Evolutionary conservation across 2,888 invertebrate species (phyloP).

Genomic region (Cartodere bifasciata): DNA sequence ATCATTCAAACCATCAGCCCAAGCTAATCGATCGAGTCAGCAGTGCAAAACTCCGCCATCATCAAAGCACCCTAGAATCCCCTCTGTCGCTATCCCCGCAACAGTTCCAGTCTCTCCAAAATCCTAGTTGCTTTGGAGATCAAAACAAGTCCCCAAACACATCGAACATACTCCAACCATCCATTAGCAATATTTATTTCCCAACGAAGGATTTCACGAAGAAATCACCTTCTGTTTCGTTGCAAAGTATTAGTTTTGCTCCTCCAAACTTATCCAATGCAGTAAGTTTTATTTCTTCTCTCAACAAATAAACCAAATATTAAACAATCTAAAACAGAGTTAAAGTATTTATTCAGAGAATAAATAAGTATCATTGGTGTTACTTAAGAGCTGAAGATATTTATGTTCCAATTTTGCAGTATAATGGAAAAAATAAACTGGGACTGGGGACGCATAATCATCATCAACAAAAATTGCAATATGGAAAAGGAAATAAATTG

Average conservation of each 20-base stretch:
- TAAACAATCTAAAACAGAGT: too few relatives aligned
- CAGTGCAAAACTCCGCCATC: constrained; percentile 8
- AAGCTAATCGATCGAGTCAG: constrained; percentile 13
- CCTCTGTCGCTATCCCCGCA: constrained; percentile 24
- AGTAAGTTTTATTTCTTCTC: too few relatives aligned
- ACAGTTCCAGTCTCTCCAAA: constrained; percentile 30
- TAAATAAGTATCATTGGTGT: too few relatives aligned
- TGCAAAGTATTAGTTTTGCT: constrained; percentile 22
- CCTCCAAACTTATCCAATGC: too few relatives aligned
- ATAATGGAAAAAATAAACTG: too few relatives aligned
- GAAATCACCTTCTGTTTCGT: constrained; percentile 26
- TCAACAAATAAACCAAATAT: too few relatives aligned
- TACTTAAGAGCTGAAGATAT: too few relatives aligned
- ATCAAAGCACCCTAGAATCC: constrained; percentile 7
- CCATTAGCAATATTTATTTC: constrained; percentile 33
- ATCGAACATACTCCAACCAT: constrained; percentile 28
- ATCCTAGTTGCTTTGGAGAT: constrained; percentile 17
- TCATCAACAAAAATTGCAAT: too few relatives aligned
- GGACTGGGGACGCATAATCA: too few relatives aligned
- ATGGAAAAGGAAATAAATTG: constrained; percentile 21
- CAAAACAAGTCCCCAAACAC: constrained; percentile 17
- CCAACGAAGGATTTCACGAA: constrained; percentile 20
- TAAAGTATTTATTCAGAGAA: too few relatives aligned
- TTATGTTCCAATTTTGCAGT: too few relatives aligned
- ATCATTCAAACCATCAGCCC: constrained; percentile 13